Base-by-base conservation (phyloP, 2,888 invertebrate species). In the Lamellibrachia satsuma region DNA sequence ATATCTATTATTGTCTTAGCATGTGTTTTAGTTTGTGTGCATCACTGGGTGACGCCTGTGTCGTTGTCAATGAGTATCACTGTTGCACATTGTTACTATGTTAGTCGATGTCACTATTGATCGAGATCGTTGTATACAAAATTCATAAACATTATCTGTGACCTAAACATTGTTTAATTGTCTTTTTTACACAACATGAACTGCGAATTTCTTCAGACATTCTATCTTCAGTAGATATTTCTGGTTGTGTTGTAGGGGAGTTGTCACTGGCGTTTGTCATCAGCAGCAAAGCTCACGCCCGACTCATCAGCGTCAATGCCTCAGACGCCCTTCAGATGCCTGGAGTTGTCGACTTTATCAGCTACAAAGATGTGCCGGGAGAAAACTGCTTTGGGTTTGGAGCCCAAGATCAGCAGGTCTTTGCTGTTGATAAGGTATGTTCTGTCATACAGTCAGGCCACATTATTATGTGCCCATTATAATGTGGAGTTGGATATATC, bases 271-370 rank as follows among this genome's bases (percentile, higher is more conserved):
- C 98, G 0, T 97, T 98, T 91, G 98, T 99, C 0, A 95, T 98
- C 0, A 98, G 98, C 95, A 97, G 97, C 0, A 98, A 97, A 96
- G 97, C 99, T 0, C 98, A 98, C 95, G 99, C 99, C 0, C 98
- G 97, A 95, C 97, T 99, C 92, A 90, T 98, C 4, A 97, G 97
- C 9, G 97, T 99, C 1, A 98, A 99, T 96, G 97, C 98, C 0
- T 96, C 97, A 2, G 97, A 97, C 95, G 99, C 99, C 0, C 96
- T 99, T 93, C 96, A 97, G 3, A 96, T 98, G 95, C 97, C 98
- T 7, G 99, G 99, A 0, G 99, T 99, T 0, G 97, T 98, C 27
- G 98, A 97, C 52, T 98, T 98, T 96, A 97, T 97, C 94, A 98
- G 98, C 39, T 97, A 98, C 11, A 97, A 98, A 95, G 99, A 99